Base-by-base conservation (phyloP, 2,888 invertebrate species). In the Yponomeuta plumbellus region DNA sequence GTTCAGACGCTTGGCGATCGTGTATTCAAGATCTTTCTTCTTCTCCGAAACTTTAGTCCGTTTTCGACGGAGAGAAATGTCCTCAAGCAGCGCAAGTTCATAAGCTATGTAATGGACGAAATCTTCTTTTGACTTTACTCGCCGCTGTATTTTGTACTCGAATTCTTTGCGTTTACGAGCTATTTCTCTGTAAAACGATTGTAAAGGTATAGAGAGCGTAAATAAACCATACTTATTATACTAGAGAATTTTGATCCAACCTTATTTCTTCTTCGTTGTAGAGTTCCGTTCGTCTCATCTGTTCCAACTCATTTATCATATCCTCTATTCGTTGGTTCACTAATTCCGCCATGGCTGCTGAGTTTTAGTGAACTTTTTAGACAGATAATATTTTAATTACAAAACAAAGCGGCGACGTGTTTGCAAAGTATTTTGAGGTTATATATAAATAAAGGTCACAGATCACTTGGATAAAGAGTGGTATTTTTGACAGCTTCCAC, bases 221-320 rank as follows among this genome's bases (percentile, higher is more conserved):
- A 34, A 62, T 26, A 17, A 69, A 68, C 52, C 52, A 2, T 11
- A 57, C 17, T 4, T 10, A 26, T 2, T 2, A 11, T 1, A 34
- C 4, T 11, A 61, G 17, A 21, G n/a, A 8, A 20, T 23, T 23
- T 40, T 44, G 59, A 65, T 75, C 75, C 70, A 84, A 96, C 96
- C 92, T 93, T 78, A 94, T 92, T 91, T 97, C 96, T 65, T 93
- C 92, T 67, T 93, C 92, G 11, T 93, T 91, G 76, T 95, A 96
- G 66, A 97, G 85, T 75, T 93, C 93, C 52, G 93, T 93, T 73
- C 94, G 92, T 75, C 94, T 92, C 94, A 97, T 94, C 78, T 95
- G 94, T 81, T 97, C 96, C 77, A 97, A 92, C 81, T 96, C 96
- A 70, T 94, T 94, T 75, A 96, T 93, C 92, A 95, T 94, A 70